These are phyloP conservation scores for Rhagoletis zephyria DNA, from an alignment of 1,140 invertebrate species.

Conservation along the genomic window DNA sequence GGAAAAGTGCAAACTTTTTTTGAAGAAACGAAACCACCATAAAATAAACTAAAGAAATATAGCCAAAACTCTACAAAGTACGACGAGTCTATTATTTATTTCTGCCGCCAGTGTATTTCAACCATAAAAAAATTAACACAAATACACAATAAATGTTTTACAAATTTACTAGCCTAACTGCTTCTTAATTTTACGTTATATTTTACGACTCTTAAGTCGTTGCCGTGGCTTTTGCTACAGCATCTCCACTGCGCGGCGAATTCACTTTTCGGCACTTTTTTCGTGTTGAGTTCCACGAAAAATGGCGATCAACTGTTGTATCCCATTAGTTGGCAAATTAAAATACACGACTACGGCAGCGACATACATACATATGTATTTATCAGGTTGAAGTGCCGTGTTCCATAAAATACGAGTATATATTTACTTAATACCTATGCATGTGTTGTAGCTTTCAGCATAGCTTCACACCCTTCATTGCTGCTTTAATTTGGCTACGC, in stretches of 20 bases:
- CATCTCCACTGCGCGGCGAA: not conserved
- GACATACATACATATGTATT: not conserved
- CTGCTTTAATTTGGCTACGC: not conserved
- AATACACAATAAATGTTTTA: constrained; percentile 5
- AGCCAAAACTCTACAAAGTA: too few relatives aligned
- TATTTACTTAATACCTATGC: not conserved
- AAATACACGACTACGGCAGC: constrained; percentile 9
- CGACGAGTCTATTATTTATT: too few relatives aligned
- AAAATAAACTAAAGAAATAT: too few relatives aligned
- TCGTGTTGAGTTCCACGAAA: constrained; percentile 19
- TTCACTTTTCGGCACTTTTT: constrained; percentile 2
- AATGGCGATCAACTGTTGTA: constrained; percentile 50
- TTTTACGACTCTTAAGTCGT: not conserved
- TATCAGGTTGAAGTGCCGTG: too few relatives aligned
- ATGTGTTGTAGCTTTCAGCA: too few relatives aligned
- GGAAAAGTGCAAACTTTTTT: too few relatives aligned
- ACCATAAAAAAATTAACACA: not conserved
- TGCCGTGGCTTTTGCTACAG: constrained; percentile 29
- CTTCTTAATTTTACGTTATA: constrained; percentile 46
- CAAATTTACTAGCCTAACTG: constrained; percentile 43
- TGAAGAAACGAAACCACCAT: too few relatives aligned
- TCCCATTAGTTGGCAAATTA: constrained; percentile 51
- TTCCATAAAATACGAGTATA: too few relatives aligned
- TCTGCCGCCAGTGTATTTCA: too few relatives aligned
- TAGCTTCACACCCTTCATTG: not conserved